phyloP scores from a whole-genome alignment of 2,113 vertebrate genomes.

The Thryonomys swinderianus region DNA sequence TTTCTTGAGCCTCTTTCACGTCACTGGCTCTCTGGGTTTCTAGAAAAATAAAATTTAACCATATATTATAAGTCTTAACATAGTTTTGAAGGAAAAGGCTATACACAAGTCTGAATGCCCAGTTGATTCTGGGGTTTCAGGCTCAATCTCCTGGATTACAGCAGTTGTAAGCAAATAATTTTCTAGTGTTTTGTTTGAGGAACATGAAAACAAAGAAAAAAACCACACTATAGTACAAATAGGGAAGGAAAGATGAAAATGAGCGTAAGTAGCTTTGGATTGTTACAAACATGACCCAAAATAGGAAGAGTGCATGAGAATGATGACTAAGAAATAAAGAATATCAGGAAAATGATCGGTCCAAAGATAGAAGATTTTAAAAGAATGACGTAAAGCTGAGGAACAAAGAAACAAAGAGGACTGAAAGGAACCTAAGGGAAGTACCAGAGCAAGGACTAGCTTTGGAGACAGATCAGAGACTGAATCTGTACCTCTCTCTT shows the following conservation, averaged over 20 bases:
- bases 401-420: neutral
- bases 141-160: neutral
- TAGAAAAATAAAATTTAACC: slow-evolving; percentile 40
- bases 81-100: neutral
- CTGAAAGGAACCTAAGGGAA: neutral
- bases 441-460: neutral
- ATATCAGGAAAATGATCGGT: neutral
- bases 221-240: neutral
- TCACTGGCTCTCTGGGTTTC: neutral
- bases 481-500: neutral
- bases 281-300: neutral
- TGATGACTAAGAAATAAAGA: neutral
- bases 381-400: neutral
- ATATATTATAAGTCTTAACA: slow-evolving; percentile 20
- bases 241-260: neutral
- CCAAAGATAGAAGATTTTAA: neutral
- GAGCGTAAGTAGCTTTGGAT: neutral
- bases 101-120: neutral
- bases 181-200: neutral
- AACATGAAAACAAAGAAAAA: slow-evolving; percentile 27
- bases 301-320: neutral
- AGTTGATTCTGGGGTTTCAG: slow-evolving; percentile 20
- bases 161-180: neutral
- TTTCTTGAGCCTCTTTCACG: slow-evolving; percentile 10
- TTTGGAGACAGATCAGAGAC: neutral